These are phyloP conservation scores for Drosophila mercatorum DNA, from an alignment of 2,888 invertebrate species.

Conservation along the genomic window DNA sequence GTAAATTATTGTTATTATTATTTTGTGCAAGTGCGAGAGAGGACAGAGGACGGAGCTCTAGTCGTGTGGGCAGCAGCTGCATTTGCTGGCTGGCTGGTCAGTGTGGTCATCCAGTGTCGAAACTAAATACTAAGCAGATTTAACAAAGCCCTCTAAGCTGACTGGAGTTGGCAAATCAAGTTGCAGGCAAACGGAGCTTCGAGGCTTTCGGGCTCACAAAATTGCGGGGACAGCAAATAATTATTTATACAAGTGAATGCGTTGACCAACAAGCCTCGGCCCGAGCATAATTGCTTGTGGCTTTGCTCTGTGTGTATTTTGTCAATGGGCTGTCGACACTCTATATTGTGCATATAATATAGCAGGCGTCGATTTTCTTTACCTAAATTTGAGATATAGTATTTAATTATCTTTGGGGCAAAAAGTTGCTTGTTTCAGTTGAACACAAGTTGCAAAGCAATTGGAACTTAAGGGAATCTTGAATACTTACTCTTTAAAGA, in stretches of 20 bases:
- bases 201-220: slow-evolving; percentile 49
- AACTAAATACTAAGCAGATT: slow-evolving; percentile 68
- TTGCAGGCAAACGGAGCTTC: slow-evolving; percentile 54
- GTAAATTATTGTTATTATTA: slow-evolving; percentile 70
- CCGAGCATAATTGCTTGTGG: slow-evolving; percentile 57
- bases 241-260: slow-evolving; percentile 55
- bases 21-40: slow-evolving; percentile 14
- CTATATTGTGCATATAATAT: not conserved
- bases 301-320: slow-evolving; percentile 32
- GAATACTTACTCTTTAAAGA: not conserved
- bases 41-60: not conserved
- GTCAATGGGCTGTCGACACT: slow-evolving; percentile 31
- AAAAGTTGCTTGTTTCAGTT: not conserved
- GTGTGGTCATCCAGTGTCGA: slow-evolving; percentile 64
- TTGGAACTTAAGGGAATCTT: not conserved
- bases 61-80: slow-evolving; percentile 50
- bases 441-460: not conserved
- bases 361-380: not conserved
- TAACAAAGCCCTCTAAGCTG: slow-evolving; percentile 31
- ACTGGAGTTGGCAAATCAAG: slow-evolving; percentile 40
- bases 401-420: slow-evolving; percentile 18
- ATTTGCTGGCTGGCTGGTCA: slow-evolving; percentile 46
- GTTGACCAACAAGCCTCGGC: slow-evolving; percentile 13
- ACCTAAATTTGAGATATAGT: slow-evolving; percentile 13
- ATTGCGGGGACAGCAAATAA: slow-evolving; percentile 62